Base-by-base conservation (phyloP, 1,140 invertebrate genomes). In the Thalassaphorura encarpata region DNA sequence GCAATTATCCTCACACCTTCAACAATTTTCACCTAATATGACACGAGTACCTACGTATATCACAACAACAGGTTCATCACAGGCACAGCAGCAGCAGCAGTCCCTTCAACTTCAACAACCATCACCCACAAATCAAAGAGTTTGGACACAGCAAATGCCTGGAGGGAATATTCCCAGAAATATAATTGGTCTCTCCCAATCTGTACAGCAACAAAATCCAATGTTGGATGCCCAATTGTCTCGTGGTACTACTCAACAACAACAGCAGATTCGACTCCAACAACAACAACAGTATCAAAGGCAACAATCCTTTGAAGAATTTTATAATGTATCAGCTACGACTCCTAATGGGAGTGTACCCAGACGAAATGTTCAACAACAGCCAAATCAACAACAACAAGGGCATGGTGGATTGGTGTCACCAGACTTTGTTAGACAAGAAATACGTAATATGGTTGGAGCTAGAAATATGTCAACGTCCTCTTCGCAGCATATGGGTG, bases 361-460 rank as follows among this genome's bases (percentile, higher is more conserved):
- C 43, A 27, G 52, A 33, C 36, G 27, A 54, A 27, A 11, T 3
- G 3, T 33, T 51, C 15, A 11, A 19, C n/a, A 11, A 36, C 11
- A 11, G n/a, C 33, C 33, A 36, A 36, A 36, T 36, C 33, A 36
- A 36, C 33, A 36, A n/a, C 33, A 48, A 24, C 46, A 24, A n/a
- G 19, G 46, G 23, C 46, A 24, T 23, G 11, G 15, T 29, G 16
- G 11, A 48, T 29, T 48, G 15, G 18, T 21, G 11, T 23, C 46
- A n/a, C 18, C 42, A 28, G 87, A 92, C 71, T 90, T 84, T 72
- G 88, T 92, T 57, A 79, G 87, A 67, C 87, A 92, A 76, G 89
- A 91, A 72, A 75, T 93, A 63, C 77, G 89, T 66, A 87, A 86
- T 19, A 82, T 87, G 55, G 87, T 92, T 54, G 87, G 84, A 60